Base-by-base conservation (phyloP, 2,888 invertebrate species). In the Lordiphosa andalusiaca region DNA sequence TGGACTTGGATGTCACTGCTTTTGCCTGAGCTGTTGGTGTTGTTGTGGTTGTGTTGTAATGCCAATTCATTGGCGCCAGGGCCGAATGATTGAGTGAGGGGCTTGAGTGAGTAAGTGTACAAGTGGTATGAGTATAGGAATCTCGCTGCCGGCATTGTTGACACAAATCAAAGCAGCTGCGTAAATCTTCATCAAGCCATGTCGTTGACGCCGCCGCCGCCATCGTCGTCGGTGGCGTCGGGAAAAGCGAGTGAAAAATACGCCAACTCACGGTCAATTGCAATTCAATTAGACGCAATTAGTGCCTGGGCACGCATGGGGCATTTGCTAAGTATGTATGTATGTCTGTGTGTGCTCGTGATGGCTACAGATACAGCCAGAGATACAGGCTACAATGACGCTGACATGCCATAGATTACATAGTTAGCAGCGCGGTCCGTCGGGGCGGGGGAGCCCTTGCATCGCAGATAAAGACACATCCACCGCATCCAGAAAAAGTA, bases 261-360 rank as follows among this genome's bases (percentile, higher is more conserved):
- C 85, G 84, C 81, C 84, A 84, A 71, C 81, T 81, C 85, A 81
- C 78, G 81, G 81, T 81, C 81, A 81, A 81, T 81, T 81, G 85
- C 81, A 81, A 81, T 81, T 81, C 84, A 81, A 85, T 81, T 81
- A 85, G 84, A 77, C 58, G 74, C 81, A 81, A 85, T 81, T 85
- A 84, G 82, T 81, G 85, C 73, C 61, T 41, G 54, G 63, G 54
- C 84, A 65, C 65, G 68, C 68, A 67, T 67, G 60, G 61, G 53
- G 49, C 51, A 44, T 52, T 59, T 49, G 48, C 39, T 42, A 61
- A 47, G 39, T 36, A 53, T 46, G 48, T 42, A 61, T 42, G 39
- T 36, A 53, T 46, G 48, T 13, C 53, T 9, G 39, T 42, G 48
- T 41, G 40, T 23, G 59, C 59, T 67, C 40, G 41, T 35, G 42